Evolutionary conservation across 1,140 invertebrate species (phyloP).

Genomic region (Pemphigus obesinymphae): DNA sequence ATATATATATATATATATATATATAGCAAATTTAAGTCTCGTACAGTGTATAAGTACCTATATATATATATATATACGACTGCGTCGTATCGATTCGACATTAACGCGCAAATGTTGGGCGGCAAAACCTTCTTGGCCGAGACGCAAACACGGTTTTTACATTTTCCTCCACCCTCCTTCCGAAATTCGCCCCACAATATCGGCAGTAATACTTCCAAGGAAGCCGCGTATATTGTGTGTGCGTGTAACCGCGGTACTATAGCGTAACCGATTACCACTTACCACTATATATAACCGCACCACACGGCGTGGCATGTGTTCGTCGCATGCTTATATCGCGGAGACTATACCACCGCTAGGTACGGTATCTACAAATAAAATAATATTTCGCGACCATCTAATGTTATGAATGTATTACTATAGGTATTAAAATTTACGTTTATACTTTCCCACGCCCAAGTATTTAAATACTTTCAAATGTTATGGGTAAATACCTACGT

Average conservation of each 20-base stretch:
- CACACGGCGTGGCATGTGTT: not conserved
- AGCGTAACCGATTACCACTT: slow-evolving; percentile 4
- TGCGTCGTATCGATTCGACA: slow-evolving; percentile 2
- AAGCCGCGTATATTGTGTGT: not conserved
- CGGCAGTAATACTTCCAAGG: not conserved
- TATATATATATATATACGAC: not conserved
- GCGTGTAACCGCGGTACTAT: not conserved
- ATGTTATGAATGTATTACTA: too few species aligned
- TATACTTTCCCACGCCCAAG: too few species aligned
- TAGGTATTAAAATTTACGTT: too few species aligned
- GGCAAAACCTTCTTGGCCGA: not conserved
- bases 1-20: not conserved
- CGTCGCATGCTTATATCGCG: too few species aligned
- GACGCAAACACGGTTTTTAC: slow-evolving; percentile 14
- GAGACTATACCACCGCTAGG: too few species aligned
- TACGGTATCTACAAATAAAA: too few species aligned
- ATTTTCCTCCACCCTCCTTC: not conserved
- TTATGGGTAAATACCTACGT: too few species aligned
- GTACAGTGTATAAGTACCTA: not conserved
- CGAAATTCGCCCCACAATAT: not conserved
- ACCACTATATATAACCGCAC: not conserved
- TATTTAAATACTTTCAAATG: too few species aligned
- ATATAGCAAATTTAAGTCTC: not conserved
- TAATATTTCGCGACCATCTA: too few species aligned
- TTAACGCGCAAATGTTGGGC: not conserved